These are phyloP conservation scores for Sylvilagus bachmani DNA, from an alignment of 2,113 vertebrate species.

Conservation along the genomic window DNA sequence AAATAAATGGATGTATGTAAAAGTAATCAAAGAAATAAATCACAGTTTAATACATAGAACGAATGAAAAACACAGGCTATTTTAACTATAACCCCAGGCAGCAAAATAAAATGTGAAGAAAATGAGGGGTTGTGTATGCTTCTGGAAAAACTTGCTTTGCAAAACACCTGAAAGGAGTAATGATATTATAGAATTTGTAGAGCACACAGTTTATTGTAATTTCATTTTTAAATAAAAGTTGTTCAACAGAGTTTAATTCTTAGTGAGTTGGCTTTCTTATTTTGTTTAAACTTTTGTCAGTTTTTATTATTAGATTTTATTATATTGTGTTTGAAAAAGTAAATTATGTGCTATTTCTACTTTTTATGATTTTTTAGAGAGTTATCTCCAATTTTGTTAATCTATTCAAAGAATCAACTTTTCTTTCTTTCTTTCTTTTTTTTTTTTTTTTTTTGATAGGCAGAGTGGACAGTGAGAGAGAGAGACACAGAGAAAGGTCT, in stretches of 20 bases:
- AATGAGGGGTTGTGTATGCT: background rate
- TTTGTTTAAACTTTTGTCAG: background rate
- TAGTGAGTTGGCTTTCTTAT: background rate
- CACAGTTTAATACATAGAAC: background rate
- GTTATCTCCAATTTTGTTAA: background rate
- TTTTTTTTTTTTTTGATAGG: too few species aligned
- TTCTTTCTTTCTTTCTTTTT: too few species aligned
- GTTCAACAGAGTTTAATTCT: background rate
- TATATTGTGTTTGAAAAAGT: slow-evolving; percentile 47
- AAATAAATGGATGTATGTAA: slow-evolving; percentile 30
- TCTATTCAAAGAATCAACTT: background rate
- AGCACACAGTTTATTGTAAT: background rate
- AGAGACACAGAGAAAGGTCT: too few species aligned
- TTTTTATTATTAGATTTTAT: slow-evolving; percentile 40
- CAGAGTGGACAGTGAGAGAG: too few species aligned
- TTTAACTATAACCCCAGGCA: background rate
- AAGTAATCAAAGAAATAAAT: background rate
- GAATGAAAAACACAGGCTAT: background rate
- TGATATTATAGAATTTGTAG: background rate
- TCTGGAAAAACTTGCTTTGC: background rate
- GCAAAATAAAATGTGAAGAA: background rate
- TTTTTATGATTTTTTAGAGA: slow-evolving; percentile 37
- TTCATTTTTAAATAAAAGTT: background rate
- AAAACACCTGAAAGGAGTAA: background rate
- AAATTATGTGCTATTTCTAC: background rate